phyloP scores from a whole-genome alignment of 2,888 invertebrate genomes.

The Himalopsyche kuldschensis region DNA sequence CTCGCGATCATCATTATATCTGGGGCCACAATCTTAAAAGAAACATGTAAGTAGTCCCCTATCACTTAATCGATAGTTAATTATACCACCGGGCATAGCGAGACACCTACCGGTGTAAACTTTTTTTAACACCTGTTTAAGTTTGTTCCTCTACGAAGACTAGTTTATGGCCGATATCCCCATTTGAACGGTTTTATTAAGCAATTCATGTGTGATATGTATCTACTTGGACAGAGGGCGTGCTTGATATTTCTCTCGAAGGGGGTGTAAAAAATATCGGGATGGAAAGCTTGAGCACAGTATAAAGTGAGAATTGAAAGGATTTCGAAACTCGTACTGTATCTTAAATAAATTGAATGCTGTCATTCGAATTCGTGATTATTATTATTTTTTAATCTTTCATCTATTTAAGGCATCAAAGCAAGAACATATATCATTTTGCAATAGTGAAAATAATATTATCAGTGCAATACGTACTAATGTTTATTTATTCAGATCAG shows the following conservation, averaged over 20 bases:
- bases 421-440: too few relatives aligned
- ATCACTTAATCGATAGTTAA: conserved; percentile 36
- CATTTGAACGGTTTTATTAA: conserved; percentile 32
- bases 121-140: conserved; percentile 11
- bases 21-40: conserved; percentile 20
- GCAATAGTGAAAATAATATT: too few relatives aligned
- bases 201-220: conserved; percentile 15
- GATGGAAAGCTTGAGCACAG: too few relatives aligned
- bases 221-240: not conserved
- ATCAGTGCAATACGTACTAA: too few relatives aligned
- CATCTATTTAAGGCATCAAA: too few relatives aligned
- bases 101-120: conserved; percentile 12
- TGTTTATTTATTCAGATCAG: too few relatives aligned
- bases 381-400: too few relatives aligned
- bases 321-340: too few relatives aligned
- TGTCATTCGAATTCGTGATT: too few relatives aligned
- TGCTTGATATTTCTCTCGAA: not conserved
- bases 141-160: conserved; percentile 6
- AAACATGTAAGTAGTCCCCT: conserved; percentile 9
- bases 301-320: too few relatives aligned
- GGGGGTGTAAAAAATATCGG: too few relatives aligned
- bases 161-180: conserved; percentile 33
- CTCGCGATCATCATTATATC: not conserved
- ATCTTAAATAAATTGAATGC: too few relatives aligned
- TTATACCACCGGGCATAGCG: conserved; percentile 22